These are phyloP conservation scores for Sporophila hypoxantha DNA, from an alignment of 2,113 vertebrate species.

Conservation along the genomic window DNA sequence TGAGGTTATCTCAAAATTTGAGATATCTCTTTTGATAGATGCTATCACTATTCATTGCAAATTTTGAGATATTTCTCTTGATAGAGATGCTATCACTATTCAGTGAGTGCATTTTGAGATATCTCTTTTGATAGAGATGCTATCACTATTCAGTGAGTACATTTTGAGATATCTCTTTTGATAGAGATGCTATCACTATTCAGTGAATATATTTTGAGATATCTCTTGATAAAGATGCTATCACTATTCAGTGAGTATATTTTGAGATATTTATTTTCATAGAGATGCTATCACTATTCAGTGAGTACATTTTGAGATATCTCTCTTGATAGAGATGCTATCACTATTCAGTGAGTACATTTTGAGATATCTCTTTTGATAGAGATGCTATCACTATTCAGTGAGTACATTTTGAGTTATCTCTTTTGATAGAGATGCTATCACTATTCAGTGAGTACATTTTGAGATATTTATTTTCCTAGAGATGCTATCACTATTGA, in stretches of 20 bases:
- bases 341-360: background rate
- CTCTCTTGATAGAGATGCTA: too few relatives aligned
- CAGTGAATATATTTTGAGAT: background rate
- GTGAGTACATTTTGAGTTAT: too few relatives aligned
- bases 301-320: too few relatives aligned
- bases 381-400: background rate
- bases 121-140: background rate
- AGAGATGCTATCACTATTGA: background rate
- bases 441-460: background rate
- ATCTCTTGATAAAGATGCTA: too few relatives aligned
- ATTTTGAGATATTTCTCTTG: too few relatives aligned
- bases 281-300: background rate
- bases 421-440: too few relatives aligned
- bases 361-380: too few relatives aligned
- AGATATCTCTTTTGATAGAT: background rate
- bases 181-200: background rate
- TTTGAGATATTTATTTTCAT: too few relatives aligned
- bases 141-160: too few relatives aligned
- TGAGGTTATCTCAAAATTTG: background rate
- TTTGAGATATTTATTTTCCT: too few relatives aligned
- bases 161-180: too few relatives aligned
- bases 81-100: background rate
- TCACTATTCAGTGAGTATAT: background rate
- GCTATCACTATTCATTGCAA: too few relatives aligned
- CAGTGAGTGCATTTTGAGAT: background rate